Base-by-base conservation (phyloP, 1,140 invertebrate species). In the Sycophaga agraensis region DNA sequence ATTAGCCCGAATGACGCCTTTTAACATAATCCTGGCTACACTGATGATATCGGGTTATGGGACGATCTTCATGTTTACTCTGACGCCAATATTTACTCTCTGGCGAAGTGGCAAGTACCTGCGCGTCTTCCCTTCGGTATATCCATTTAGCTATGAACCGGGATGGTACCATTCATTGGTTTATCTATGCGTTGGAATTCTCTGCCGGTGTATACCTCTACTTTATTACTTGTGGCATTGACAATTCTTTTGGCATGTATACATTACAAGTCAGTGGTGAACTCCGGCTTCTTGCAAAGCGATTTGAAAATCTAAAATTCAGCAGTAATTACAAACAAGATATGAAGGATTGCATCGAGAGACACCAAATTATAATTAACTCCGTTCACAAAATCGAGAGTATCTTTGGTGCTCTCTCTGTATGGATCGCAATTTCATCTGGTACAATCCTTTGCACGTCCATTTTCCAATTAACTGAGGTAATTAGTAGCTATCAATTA, bases 381-480 rank as follows among this genome's bases (percentile, higher is more conserved):
- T 56, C 39, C 16, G 56, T 65, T 4, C 48, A 64, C 40, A 60
- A 51, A 0, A 3, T 73, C n/a, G 56, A 72, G 43, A 45, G 58
- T 17, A 60, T 66, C 12, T 71, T 69, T 54, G 69, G 70, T 9
- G 63, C 65, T 0, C 19, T 72, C 2, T 35, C 70, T 1, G 6
- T 72, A 12, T 68, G 67, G 59, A 53, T 63, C 1, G 64, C 64
- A 11, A 8, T 67, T 12, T 66, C 70, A 0, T 67, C 62, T 48
- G 68, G 69, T 9, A 8, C 65, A 2, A 50, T 68, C 4, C 64
- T 71, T 16, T 73, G 72, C 39, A 53, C 61, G 5, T 37, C 71
- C 5, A 65, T 72, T 17, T 73, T 70, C 56, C 70, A 73, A 35
- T 35, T 60, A 0, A 37, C 68, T 11, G 50, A 70, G 61, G 71